Base-by-base conservation (phyloP, 2,797 vertebrate genomes). In the Psittacula derbiana region DNA sequence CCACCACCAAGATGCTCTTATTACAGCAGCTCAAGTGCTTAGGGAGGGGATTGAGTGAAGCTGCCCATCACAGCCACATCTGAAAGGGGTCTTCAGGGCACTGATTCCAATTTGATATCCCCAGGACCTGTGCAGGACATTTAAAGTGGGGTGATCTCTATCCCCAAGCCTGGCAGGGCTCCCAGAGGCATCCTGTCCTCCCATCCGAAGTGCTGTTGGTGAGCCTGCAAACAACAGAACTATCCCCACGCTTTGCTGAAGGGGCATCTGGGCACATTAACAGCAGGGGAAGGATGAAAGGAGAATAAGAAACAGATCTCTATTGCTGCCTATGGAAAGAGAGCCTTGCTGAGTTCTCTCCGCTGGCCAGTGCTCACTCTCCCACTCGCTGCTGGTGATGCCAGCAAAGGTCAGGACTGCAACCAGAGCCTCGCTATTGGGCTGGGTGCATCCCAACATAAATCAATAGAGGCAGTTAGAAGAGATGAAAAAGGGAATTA, bases 91-190 rank as follows among this genome's bases (percentile, higher is more conserved):
- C 46, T 72, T 31, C 73, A 44, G 41, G 19, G 13, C 62, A 33
- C 28, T 6, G 8, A 0, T 4, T 58, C 40, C 41, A 24, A 7
- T 20, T 49, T 2, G 8, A 2, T 49, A 40, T 4, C 9, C 9
- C 13, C 61, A 49, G 31, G 15, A 44, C 52, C 53, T 3, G 4
- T 6, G 38, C 2, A 6, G 64, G 52, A 15, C 11, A 5, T 67
- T 55, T 38, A 18, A 61, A 58, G 33, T 1, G 6, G 13, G n/a
- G 12, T 2, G 1, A n/a, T 31, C 16, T 28, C 21, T 15, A 1
- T 47, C 11, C 31, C 61, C 12, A 3, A 78, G 52, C 17, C 62
- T 33, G 31, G 72, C 69, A 64, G 23, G 0, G 0, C 55, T 66
- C 44, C 55, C 10, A 4, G 16, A 1, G 5, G 8, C 10, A 12